Evolutionary conservation across 1,140 invertebrate genomes (phyloP).

Genomic region (Drosophila pectinifera): DNA sequence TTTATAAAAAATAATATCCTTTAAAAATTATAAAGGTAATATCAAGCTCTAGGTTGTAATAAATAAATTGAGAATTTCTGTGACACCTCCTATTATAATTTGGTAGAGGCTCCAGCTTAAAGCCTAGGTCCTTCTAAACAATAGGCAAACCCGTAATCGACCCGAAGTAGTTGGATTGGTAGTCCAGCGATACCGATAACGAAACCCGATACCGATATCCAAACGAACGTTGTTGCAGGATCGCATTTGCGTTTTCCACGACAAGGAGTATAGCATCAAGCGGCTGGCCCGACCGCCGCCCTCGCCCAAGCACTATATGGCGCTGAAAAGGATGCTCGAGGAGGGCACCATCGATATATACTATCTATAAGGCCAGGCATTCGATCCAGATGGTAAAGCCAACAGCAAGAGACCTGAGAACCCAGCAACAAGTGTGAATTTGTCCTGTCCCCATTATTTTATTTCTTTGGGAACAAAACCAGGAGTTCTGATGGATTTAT

Average conservation of each 20-base stretch:
- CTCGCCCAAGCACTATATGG: conserved; percentile 76
- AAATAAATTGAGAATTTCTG: background rate
- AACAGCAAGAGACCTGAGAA: conserved; percentile 2
- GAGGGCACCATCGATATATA: conserved; percentile 74
- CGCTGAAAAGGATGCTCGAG: conserved; percentile 80
- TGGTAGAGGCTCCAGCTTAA: conserved; percentile 23
- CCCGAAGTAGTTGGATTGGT: conserved; percentile 43
- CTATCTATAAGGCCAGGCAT: conserved; percentile 60
- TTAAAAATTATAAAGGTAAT: too few species aligned
- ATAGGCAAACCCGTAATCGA: conserved; percentile 28
- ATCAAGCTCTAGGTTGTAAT: background rate
- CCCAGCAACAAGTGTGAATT: conserved; percentile 20
- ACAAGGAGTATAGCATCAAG: conserved; percentile 77
- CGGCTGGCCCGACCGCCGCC: conserved; percentile 75
- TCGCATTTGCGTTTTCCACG: conserved; percentile 77
- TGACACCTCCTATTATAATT: conserved; percentile 2
- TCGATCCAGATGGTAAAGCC: conserved; percentile 3
- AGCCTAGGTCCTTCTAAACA: conserved; percentile 24
- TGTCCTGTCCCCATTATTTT: conserved; percentile 19
- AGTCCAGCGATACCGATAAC: conserved; percentile 31
- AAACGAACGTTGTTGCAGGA: conserved; percentile 72
- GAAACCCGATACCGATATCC: conserved; percentile 23
- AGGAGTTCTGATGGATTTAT: background rate
- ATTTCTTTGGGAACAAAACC: background rate
- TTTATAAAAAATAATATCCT: background rate